phyloP scores from a whole-genome alignment of 2,888 invertebrate genomes.

The Stenolophus ochropezus region DNA sequence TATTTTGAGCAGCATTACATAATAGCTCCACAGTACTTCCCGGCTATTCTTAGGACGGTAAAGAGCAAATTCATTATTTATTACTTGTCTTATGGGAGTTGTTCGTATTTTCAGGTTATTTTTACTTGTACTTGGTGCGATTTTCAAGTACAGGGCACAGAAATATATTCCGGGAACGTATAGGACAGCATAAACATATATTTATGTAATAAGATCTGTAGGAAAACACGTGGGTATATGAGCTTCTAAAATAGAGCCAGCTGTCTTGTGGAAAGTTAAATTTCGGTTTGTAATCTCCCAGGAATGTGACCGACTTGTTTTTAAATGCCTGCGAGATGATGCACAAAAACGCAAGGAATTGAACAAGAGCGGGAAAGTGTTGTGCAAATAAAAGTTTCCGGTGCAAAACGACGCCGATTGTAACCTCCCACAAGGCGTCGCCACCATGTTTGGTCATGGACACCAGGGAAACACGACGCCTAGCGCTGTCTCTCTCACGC shows the following conservation, averaged over 20 bases:
- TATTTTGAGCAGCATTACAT: slow-evolving; percentile 20
- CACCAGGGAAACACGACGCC: slow-evolving; percentile 80
- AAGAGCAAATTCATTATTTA: background rate
- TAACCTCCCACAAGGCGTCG: slow-evolving; percentile 76
- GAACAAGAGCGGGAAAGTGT: slow-evolving; percentile 20
- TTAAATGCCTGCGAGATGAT: slow-evolving; percentile 14
- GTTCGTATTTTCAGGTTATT: slow-evolving; percentile 15
- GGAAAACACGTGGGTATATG: slow-evolving; percentile 53
- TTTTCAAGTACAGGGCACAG: slow-evolving; percentile 48
- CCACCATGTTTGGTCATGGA: slow-evolving; percentile 84
- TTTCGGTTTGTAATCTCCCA: slow-evolving; percentile 27
- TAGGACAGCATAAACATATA: slow-evolving; percentile 53
- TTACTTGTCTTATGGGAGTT: background rate
- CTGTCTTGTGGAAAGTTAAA: slow-evolving; percentile 46
- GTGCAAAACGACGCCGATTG: slow-evolving; percentile 72
- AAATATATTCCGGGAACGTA: slow-evolving; percentile 35
- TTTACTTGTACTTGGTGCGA: slow-evolving; percentile 45
- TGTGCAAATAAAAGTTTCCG: slow-evolving; percentile 65
- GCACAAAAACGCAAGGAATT: slow-evolving; percentile 1
- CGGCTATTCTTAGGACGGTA: background rate
- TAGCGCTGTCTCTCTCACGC: slow-evolving; percentile 68
- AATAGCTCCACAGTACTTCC: background rate
- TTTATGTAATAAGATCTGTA: slow-evolving; percentile 58
- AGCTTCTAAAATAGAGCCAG: slow-evolving; percentile 53
- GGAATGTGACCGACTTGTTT: slow-evolving; percentile 32